Evolutionary conservation across 2,113 vertebrate species (phyloP), one percentile per base, ranked within the genome.

Genomic region (Paradoxurus hermaphroditus): DNA sequence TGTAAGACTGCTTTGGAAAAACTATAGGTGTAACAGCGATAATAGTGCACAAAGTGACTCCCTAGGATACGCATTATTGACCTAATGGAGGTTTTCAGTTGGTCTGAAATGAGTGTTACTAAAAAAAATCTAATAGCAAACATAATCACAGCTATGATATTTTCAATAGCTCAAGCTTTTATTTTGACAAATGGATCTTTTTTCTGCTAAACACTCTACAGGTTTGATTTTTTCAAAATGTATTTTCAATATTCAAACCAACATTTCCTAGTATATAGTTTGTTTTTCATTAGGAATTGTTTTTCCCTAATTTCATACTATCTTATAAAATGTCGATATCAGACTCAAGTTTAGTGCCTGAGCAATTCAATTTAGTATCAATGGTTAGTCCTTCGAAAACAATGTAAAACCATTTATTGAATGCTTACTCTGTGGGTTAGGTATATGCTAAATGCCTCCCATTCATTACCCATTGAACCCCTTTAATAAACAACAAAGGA

Each of bases 111-210:
- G 5, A 92, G 7, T 72, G 8, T 49, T 87, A 72, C 39, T 7
- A 29, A 62, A 90, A 46, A 90, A 82, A 63, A 46, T 46, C 59
- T 53, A 90, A 84, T 51, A 90, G 34, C 4, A 72, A 56, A 56
- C 70, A n/a, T 41, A 72, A 92, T 90, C 65, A 86, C 3, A 84
- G 3, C 16, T 59, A 56, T 78, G 90, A 77, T 44, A 41, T 70
- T 94, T 86, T 94, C 18, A 97, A 68, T 72, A 96, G n/a, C 15
- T 68, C 27, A 68, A 87, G 39, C 44, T 79, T 95, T n/a, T 56
- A 83, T 95, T 90, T 70, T 90, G 36, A 86, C 36, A 81, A 75
- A 75, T 65, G 31, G 18, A 83, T 14, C 19, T 75, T 91, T 73
- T 72, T 49, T 23, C 59, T 73, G 21, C 25, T 70, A 95, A 89